Evolutionary conservation across 2,113 vertebrate species (phyloP), one percentile per base, ranked within the genome.

Genomic region (Mesembrinibis cayennensis): DNA sequence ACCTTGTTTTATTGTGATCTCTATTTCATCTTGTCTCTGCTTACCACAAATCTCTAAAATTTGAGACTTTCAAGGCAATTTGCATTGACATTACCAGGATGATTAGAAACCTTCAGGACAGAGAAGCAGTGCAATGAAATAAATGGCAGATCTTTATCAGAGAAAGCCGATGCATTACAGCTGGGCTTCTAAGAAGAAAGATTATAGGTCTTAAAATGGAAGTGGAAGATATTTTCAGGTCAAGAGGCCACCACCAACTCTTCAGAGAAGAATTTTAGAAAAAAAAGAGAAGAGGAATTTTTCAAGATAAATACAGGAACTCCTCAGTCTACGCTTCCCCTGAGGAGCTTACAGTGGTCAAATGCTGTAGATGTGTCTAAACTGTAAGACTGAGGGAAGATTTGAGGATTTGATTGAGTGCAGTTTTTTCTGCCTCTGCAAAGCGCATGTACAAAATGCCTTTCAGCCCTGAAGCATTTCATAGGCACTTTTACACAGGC

Each of bases 51-150:
- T 49, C 49, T 80, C 59, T 56, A 65, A 71, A 85, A 94, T 73
- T 94, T 82, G 63, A 93, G 69, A 79, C 53, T 95, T 97, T 97
- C 94, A 65, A 52, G 93, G 96, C 89, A 97, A 97, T 97, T 95
- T 92, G 86, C 95, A 90, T 95, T 95, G 93, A 95, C 92, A 97
- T 87, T 45, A 87, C 76, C 7, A 34, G n/a, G 44, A 82, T 82
- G 65, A 97, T 97, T 94, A 96, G 87, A 96, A 95, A 86, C 77
- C 91, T 91, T n/a, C 74, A 95, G 91, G 95, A 96, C 91, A 97
- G n/a, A 80, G 58, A 58, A 92, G 74, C 73, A 89, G 27, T 4
- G 32, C 89, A 94, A 96, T 92, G 85, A 97, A 93, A 97, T 96
- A 96, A 97, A 93, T 91, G 83, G 85, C 74, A 97, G 78, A 86